A percentile compares a stretch with the other conserved stretches of the same genome.
phyloP scores from a whole-genome alignment of 2,113 vertebrate species.

The Macaca mulatta region DNA sequence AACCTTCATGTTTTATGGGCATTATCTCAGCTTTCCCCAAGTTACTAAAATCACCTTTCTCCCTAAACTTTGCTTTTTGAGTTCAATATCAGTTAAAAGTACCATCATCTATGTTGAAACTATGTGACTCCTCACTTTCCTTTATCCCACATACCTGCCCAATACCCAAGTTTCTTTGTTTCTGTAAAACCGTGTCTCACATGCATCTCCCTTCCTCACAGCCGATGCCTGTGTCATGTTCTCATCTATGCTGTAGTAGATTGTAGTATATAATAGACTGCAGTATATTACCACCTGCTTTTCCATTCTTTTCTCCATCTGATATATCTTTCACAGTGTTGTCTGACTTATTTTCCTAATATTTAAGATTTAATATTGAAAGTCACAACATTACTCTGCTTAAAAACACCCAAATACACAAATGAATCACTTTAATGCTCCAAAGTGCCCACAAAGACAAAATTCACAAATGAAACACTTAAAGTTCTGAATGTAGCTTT shows the following conservation, averaged over 20 bases:
- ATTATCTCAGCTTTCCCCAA: background rate
- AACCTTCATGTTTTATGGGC: background rate
- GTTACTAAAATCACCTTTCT: conserved; percentile 4
- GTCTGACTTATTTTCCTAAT: background rate
- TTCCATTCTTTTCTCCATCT: background rate
- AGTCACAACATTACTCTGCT: background rate
- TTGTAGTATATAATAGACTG: background rate
- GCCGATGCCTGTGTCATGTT: background rate
- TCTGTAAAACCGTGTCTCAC: background rate
- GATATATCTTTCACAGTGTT: background rate
- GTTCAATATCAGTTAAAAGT: background rate
- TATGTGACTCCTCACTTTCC: background rate
- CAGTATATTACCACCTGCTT: background rate
- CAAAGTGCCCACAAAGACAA: background rate
- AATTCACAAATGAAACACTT: conserved; percentile 19
- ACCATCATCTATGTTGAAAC: background rate
- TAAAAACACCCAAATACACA: conserved; percentile 27
- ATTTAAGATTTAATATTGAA: background rate
- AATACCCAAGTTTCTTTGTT: background rate
- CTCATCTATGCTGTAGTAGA: background rate
- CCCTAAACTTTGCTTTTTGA: background rate
- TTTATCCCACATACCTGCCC: background rate
- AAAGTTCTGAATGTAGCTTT: background rate
- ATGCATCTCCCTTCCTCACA: background rate
- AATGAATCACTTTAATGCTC: background rate